Evolutionary conservation across 1,140 invertebrate species (phyloP).

Genomic region (Olivierus martensii): DNA sequence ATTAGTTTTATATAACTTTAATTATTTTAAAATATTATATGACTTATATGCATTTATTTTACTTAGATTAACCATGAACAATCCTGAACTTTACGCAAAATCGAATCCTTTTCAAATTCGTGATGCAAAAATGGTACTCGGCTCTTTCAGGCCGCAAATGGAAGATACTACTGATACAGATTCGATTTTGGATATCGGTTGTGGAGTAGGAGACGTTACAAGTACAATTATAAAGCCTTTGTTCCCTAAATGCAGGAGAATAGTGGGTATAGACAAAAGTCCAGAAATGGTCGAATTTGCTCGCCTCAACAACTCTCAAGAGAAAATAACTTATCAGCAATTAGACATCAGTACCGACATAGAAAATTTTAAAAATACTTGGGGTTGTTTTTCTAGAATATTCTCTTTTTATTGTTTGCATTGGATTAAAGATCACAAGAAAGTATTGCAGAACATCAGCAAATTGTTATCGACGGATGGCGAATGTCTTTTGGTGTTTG

Average conservation of each 20-base stretch:
- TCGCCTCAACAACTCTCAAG: conserved; percentile 50
- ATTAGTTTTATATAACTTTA: no score
- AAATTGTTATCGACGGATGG: conserved; percentile 46
- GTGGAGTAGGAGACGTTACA: conserved; percentile 58
- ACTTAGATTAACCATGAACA: conserved; percentile 36
- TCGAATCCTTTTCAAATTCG: conserved; percentile 48
- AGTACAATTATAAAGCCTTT: conserved; percentile 45
- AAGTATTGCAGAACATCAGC: conserved; percentile 47
- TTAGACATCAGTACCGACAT: conserved; percentile 46
- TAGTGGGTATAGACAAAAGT: background rate
- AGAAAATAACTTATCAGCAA: conserved; percentile 40
- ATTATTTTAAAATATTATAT: no score
- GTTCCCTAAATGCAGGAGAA: background rate
- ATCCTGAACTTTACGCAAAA: conserved; percentile 44
- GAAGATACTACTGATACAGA: conserved; percentile 30
- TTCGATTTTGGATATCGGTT: conserved; percentile 58
- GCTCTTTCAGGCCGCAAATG: conserved; percentile 44
- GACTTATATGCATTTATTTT: no score
- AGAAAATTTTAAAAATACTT: conserved; percentile 25
- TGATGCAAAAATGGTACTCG: conserved; percentile 47
- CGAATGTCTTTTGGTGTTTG: conserved; percentile 49
- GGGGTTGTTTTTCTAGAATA: conserved; percentile 44
- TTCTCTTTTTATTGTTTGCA: conserved; percentile 70
- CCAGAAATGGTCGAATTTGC: conserved; percentile 26
- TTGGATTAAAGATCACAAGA: conserved; percentile 46